phyloP scores from a whole-genome alignment of 2,797 vertebrate species.

The Pseudomugil gertrudae region DNA sequence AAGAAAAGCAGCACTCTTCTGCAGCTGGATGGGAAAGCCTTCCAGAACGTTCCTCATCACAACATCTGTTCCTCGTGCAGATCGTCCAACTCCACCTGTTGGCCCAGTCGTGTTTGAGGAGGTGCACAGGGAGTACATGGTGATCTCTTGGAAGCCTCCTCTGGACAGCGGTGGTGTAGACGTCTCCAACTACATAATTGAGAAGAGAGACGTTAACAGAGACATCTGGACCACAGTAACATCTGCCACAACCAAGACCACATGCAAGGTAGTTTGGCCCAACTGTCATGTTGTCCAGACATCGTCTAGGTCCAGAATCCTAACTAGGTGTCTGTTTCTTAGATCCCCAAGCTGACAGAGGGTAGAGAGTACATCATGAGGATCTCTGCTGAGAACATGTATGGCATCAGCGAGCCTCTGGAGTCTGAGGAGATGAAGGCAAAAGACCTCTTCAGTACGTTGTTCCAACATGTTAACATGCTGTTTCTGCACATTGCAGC shows the following conservation, averaged over 20 bases:
- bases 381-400: conserved; percentile 95
- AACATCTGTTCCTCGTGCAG: conserved; percentile 70
- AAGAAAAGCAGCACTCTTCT: neutral
- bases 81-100: conserved; percentile 93
- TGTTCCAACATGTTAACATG: neutral
- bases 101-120: conserved; percentile 96
- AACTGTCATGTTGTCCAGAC: neutral
- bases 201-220: conserved; percentile 92
- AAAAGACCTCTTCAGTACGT: conserved; percentile 96
- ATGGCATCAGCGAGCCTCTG: conserved; percentile 96
- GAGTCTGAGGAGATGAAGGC: conserved; percentile 96
- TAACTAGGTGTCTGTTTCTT: conserved; percentile 1
- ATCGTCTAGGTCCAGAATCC: neutral
- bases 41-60: neutral
- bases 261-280: conserved; percentile 85
- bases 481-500: neutral
- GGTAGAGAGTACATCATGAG: conserved; percentile 94
- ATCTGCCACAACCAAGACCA: conserved; percentile 90
- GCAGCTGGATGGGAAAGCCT: neutral
- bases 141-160: conserved; percentile 97
- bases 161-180: conserved; percentile 92
- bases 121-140: conserved; percentile 94
- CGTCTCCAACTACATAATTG: conserved; percentile 96
- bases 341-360: conserved; percentile 90
- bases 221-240: conserved; percentile 96